These are phyloP conservation scores for Tetranychus urticae DNA, from an alignment of 1,140 invertebrate species.

Conservation along the genomic window DNA sequence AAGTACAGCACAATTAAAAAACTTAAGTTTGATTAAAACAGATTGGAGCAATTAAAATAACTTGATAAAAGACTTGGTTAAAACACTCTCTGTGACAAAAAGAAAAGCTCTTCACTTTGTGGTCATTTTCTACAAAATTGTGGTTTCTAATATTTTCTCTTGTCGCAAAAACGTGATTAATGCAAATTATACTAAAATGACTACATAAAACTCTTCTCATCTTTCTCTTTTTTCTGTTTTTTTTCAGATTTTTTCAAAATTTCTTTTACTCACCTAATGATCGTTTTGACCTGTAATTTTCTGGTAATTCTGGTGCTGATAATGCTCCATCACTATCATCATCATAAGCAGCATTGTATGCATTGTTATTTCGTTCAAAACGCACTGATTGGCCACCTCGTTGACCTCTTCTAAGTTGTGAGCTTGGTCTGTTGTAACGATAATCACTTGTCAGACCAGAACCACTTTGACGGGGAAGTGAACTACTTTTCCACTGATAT, in stretches of 20 bases:
- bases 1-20: no score
- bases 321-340: constrained; percentile 56
- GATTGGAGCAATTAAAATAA: no score
- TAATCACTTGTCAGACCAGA: background rate
- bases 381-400: background rate
- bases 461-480: background rate
- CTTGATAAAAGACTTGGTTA: no score
- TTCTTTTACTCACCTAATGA: background rate
- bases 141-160: no score
- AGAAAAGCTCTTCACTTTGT: no score
- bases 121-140: no score
- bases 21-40: no score
- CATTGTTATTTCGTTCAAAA: background rate
- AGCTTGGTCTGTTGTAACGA: background rate
- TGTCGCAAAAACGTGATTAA: no score
- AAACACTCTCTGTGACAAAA: no score
- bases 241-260: background rate
- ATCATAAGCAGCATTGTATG: constrained; percentile 19
- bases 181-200: no score
- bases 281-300: constrained; percentile 1
- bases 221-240: background rate
- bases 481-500: background rate
- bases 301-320: constrained; percentile 41
- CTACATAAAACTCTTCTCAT: background rate
- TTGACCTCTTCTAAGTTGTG: background rate